Evolutionary conservation across 1,140 invertebrate species (phyloP).

Genomic region (Drosophila lacteicornis): DNA sequence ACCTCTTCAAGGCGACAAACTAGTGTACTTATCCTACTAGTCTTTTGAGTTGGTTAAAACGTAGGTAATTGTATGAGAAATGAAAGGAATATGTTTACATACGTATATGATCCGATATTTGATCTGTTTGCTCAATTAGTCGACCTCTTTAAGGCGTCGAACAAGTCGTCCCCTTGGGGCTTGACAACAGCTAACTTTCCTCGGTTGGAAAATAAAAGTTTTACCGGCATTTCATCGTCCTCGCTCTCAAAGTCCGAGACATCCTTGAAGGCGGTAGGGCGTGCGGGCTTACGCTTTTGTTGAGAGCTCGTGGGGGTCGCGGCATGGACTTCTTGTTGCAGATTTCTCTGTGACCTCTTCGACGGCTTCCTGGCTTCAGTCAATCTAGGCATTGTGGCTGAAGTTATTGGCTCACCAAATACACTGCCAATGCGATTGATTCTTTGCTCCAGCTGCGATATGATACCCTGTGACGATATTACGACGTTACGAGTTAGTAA

Average conservation of each 20-base stretch:
- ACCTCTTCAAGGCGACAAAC: too few species aligned
- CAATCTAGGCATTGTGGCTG: too few species aligned
- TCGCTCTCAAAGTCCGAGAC: neutral
- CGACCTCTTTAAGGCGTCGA: neutral
- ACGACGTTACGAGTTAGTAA: neutral
- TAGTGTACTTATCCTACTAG: too few species aligned
- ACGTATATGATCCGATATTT: neutral
- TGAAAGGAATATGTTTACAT: neutral
- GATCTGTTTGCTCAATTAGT: too few species aligned
- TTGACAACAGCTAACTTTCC: neutral
- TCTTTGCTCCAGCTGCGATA: neutral
- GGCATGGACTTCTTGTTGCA: too few species aligned
- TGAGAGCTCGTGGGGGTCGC: accelerated
- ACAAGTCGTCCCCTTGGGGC: neutral
- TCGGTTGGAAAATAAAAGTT: neutral
- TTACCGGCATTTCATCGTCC: neutral
- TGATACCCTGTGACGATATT: neutral
- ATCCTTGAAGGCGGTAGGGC: accelerated
- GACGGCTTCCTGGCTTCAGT: neutral
- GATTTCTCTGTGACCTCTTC: too few species aligned
- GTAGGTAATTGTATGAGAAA: neutral
- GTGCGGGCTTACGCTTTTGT: accelerated
- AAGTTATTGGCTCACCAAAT: neutral
- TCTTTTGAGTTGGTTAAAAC: too few species aligned
- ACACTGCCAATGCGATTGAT: neutral